Evolutionary conservation across 2,113 vertebrate species (phyloP).

Genomic region (Oreochromis niloticus): DNA sequence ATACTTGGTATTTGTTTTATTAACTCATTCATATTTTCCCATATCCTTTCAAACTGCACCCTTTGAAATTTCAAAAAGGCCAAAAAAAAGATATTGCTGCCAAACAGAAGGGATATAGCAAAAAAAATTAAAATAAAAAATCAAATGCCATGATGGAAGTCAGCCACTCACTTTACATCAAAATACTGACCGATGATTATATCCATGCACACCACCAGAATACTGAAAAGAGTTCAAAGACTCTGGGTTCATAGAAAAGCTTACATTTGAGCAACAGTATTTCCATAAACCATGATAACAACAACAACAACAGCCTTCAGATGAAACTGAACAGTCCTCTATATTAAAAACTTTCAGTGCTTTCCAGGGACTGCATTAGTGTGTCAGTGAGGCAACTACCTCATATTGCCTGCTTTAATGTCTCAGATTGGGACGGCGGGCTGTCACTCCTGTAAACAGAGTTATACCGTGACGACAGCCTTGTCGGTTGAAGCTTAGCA

Average conservation of each 20-base stretch:
- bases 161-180: not conserved
- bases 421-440: not conserved
- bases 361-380: not conserved
- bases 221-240: not conserved
- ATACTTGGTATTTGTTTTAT: not conserved
- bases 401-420: conserved; percentile 30
- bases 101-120: not conserved
- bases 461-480: conserved; percentile 7
- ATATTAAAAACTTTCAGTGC: conserved; percentile 14
- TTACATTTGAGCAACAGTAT: not conserved
- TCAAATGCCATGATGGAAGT: not conserved
- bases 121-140: accelerated
- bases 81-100: not conserved
- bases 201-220: not conserved
- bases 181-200: conserved; percentile 2
- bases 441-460: conserved; percentile 29
- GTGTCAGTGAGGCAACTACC: conserved; percentile 8
- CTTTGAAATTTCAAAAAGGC: not conserved
- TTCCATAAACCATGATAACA: not conserved
- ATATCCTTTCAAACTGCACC: not conserved
- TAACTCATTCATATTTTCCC: not conserved
- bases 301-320: not conserved
- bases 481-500: conserved; percentile 3
- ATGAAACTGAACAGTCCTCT: not conserved
- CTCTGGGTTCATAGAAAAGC: not conserved